These are phyloP conservation scores for Anas georgica DNA, from an alignment of 2,797 vertebrate species.

Conservation along the genomic window DNA sequence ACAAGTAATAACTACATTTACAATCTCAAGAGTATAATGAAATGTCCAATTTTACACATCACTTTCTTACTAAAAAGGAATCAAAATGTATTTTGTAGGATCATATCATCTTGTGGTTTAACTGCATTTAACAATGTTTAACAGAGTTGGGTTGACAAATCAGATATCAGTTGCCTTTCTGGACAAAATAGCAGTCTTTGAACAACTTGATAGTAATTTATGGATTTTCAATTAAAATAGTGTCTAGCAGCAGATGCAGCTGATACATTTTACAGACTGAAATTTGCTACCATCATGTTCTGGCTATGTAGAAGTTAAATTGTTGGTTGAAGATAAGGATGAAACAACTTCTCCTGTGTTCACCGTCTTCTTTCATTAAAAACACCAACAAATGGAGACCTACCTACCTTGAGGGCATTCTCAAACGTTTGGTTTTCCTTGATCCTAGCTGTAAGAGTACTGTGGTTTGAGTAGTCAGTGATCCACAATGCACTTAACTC, in stretches of 20 bases:
- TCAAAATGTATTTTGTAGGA: not conserved
- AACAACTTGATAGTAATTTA: not conserved
- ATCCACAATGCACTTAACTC: fast-evolving
- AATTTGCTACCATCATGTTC: not conserved
- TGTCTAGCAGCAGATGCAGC: not conserved
- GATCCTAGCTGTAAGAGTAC: not conserved
- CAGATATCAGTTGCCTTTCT: not conserved
- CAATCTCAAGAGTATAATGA: not conserved
- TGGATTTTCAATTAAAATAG: not conserved
- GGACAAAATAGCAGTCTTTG: not conserved
- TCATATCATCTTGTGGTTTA: not conserved
- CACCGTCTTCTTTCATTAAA: not conserved
- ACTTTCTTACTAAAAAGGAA: not conserved
- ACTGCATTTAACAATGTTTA: not conserved
- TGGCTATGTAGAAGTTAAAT: not conserved
- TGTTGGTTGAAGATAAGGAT: not conserved
- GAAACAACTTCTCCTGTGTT: not conserved
- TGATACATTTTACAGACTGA: not conserved
- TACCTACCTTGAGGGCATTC: fast-evolving
- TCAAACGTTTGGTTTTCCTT: not conserved
- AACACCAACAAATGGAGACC: not conserved
- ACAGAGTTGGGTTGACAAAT: not conserved
- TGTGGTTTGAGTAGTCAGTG: not conserved
- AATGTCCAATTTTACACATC: not conserved
- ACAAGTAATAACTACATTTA: not conserved